These are phyloP conservation scores for Agrilus mali DNA, from an alignment of 2,888 invertebrate species.

Conservation along the genomic window DNA sequence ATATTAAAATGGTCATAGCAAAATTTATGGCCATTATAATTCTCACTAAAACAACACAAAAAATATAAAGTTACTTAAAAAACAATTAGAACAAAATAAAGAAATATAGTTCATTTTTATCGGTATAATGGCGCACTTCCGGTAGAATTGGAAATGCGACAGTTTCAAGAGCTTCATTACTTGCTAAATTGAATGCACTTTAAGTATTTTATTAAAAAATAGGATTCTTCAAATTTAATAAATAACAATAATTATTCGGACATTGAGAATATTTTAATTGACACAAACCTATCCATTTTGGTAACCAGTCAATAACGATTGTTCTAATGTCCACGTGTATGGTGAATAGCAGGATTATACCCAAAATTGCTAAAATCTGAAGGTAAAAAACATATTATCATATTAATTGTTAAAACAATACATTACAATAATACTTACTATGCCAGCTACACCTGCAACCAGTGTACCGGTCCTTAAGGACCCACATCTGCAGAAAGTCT, in stretches of 20 bases:
- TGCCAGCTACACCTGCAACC: conserved; percentile 57
- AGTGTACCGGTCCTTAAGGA: conserved; percentile 63
- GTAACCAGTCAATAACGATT: conserved; percentile 61
- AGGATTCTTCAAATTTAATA: too few relatives aligned
- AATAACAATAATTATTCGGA: too few relatives aligned
- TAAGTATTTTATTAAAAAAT: too few relatives aligned
- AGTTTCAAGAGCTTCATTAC: too few relatives aligned
- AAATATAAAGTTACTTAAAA: conserved; percentile 7
- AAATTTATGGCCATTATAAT: conserved; percentile 69
- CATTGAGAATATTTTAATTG: background rate
- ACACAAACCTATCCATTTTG: conserved; percentile 49
- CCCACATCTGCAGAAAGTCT: conserved; percentile 58
- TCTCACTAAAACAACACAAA: conserved; percentile 45
- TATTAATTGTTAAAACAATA: background rate
- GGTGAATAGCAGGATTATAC: conserved; percentile 55
- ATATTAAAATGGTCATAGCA: conserved; percentile 71
- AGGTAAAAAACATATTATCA: conserved; percentile 14
- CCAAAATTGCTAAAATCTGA: conserved; percentile 52
- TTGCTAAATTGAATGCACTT: too few relatives aligned
- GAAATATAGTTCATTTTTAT: background rate
- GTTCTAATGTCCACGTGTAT: conserved; percentile 59
- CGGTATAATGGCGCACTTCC: too few relatives aligned
- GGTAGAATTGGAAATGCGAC: too few relatives aligned
- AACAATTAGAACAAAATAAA: background rate
- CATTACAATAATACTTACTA: conserved; percentile 38